phyloP scores from a whole-genome alignment of 2,888 invertebrate species.

The Heliconius aoede region DNA sequence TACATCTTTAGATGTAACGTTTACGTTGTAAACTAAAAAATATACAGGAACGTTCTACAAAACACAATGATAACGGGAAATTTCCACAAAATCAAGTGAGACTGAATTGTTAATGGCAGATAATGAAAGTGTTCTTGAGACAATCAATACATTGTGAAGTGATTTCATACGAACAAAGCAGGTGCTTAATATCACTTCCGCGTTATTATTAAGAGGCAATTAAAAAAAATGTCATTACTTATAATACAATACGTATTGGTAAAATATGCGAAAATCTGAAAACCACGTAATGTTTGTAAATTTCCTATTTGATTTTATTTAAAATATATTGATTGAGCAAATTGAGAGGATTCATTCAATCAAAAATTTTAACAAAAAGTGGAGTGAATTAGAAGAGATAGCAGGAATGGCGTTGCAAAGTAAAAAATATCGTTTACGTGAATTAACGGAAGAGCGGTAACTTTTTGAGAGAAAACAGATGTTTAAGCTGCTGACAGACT shows the following conservation, averaged over 20 bases:
- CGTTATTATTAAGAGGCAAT: neutral
- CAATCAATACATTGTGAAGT: conserved; percentile 22
- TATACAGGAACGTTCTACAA: neutral
- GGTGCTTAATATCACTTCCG: conserved; percentile 7
- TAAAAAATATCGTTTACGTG: neutral
- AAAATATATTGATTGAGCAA: no score
- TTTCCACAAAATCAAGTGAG: conserved; percentile 21
- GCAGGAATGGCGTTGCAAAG: neutral
- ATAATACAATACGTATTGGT: no score
- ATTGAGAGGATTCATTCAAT: neutral
- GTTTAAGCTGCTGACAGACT: conserved; percentile 9
- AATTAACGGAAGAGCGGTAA: neutral
- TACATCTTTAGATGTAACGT: no score
- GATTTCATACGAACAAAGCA: conserved; percentile 5
- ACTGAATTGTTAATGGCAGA: conserved; percentile 22
- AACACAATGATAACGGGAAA: conserved; percentile 8
- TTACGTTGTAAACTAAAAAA: neutral
- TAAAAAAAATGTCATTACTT: neutral
- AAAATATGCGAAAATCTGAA: no score
- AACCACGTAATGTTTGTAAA: no score
- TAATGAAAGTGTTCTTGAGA: conserved; percentile 29
- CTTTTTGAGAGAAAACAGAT: conserved; percentile 14
- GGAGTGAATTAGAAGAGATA: neutral
- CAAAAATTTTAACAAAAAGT: neutral
- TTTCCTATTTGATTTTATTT: no score